Percentiles rank a stretch among this genome's conserved stretches.
Conservation (phyloP, 2,888 invertebrate genomes). For the Eumerus sabulonum region DNA sequence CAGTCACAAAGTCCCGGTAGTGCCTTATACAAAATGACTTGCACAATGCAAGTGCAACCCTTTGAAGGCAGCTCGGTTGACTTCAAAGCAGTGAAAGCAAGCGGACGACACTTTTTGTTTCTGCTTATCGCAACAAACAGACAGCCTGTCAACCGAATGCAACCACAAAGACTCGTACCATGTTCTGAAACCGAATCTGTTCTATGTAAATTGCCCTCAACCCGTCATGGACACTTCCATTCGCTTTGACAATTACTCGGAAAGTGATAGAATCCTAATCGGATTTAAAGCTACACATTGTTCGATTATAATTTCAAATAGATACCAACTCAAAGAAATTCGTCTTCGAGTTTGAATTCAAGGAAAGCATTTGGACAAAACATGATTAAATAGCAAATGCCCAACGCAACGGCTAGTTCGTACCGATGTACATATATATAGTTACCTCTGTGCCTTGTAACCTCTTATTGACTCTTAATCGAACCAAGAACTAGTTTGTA, state of each 20-base stretch:
- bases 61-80: no score
- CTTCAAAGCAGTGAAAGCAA: no score
- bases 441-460: not conserved
- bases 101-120: not conserved
- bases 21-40: no score
- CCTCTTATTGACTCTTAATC: constrained; percentile 24
- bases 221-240: not conserved
- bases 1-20: no score
- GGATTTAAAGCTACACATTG: constrained; percentile 34
- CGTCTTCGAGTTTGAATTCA: constrained; percentile 1
- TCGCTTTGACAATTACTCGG: constrained; percentile 48
- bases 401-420: not conserved
- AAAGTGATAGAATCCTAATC: constrained; percentile 50
- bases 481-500: not conserved
- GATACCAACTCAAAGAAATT: constrained; percentile 25
- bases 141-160: constrained; percentile 61
- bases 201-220: constrained; percentile 53
- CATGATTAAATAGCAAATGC: no score
- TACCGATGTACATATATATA: not conserved
- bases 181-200: constrained; percentile 50
- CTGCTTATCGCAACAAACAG: constrained; percentile 58
- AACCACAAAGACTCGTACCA: constrained; percentile 38
- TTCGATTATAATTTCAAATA: constrained; percentile 25
- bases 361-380: not conserved
- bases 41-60: no score